Base-by-base conservation (phyloP, 2,888 invertebrate species). In the Tachina lurida region DNA sequence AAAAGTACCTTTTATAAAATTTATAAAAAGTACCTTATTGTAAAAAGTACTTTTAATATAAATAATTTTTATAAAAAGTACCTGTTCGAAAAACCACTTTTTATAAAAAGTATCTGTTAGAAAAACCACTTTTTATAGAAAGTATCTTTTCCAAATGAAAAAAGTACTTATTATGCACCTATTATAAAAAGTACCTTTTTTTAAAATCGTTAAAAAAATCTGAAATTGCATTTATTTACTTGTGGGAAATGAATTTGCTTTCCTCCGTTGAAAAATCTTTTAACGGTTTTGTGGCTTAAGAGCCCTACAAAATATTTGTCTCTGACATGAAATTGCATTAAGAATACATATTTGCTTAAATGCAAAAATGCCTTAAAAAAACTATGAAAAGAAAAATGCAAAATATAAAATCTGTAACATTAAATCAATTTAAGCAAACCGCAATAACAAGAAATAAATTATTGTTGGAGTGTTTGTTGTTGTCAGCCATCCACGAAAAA, bases 341-440 rank as follows among this genome's bases (percentile, higher is more conserved):
- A 60, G 58, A 58, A 70, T n/a, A 62, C 19, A 52, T 63, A 63
- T 63, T 63, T 68, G 22, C 62, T 52, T 70, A 13, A 78, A 63
- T 71, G 52, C 60, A 60, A 77, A 78, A 70, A 62, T 52, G 70
- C 62, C n/a, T 47, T 71, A 31, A 31, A 65, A 31, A 70, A 68
- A 45, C 31, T 49, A 10, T 1, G 12, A 43, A 60, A 76, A 10
- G n/a, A 15, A 58, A 76, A 63, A 75, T 68, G 45, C 62, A 56
- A 68, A 77, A 81, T 31, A 60, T 58, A 68, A 77, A 84, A 81
- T 84, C 77, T 81, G 81, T 77, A 81, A 81, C 84, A 78, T 81
- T 84, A 85, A 85, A 85, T 85, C 84, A 85, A 81, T 85, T 85
- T 81, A 78, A 81, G 78, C 63, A 77, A 85, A 81, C 84, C 84